These are phyloP conservation scores for Caenorhabditis zanzibari DNA, from an alignment of 2,888 invertebrate species.

Conservation along the genomic window DNA sequence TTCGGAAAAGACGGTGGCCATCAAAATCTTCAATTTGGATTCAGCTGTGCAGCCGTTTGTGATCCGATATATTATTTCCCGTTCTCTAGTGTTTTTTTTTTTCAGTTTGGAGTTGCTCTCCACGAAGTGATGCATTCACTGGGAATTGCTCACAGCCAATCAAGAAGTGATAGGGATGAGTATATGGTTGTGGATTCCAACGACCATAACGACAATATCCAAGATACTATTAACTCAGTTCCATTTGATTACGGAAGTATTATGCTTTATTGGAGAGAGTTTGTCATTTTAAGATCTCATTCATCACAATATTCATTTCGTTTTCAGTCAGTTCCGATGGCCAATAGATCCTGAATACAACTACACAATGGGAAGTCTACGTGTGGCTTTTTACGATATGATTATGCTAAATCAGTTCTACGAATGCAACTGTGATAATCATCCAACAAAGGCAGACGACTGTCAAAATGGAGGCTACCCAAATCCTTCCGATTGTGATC, in stretches of 20 bases:
- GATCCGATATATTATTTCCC: not conserved
- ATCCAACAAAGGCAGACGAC: conserved; percentile 1
- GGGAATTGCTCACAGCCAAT: conserved; percentile 35
- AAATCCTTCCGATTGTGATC: conserved; percentile 37
- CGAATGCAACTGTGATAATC: conserved; percentile 30
- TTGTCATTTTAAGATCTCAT: no score
- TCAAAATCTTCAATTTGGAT: conserved; percentile 12
- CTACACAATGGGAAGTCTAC: conserved; percentile 51
- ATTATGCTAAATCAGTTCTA: conserved; percentile 33
- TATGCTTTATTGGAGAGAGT: conserved; percentile 39
- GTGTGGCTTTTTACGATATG: conserved; percentile 51
- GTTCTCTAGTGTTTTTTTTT: not conserved
- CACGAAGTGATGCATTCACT: conserved; percentile 54
- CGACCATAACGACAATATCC: conserved; percentile 5
- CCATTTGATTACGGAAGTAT: conserved; percentile 54
- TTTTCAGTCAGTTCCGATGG: conserved; percentile 8
- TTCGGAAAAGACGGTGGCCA: conserved; percentile 13
- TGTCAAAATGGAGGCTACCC: conserved; percentile 50
- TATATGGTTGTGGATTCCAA: conserved; percentile 26
- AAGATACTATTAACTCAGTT: conserved; percentile 3
- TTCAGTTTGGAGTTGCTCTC: conserved; percentile 42
- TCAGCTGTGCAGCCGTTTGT: conserved; percentile 27
- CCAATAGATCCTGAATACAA: conserved; percentile 51
- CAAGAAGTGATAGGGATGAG: conserved; percentile 30
- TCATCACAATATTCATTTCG: no score